Evolutionary conservation across 2,797 vertebrate genomes (phyloP).

Genomic region (Girardinus metallicus): DNA sequence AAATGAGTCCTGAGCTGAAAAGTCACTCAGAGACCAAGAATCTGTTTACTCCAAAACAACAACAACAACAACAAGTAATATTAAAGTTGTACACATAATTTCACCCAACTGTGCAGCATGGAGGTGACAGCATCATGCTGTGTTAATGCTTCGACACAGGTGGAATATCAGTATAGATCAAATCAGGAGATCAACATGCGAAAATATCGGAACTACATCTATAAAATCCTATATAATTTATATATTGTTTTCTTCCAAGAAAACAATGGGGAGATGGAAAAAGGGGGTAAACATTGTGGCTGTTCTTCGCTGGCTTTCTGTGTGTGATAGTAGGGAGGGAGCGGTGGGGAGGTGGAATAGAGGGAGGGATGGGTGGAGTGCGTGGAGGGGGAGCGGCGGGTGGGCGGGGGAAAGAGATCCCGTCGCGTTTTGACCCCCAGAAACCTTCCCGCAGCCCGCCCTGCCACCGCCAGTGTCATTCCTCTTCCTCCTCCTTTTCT

Average conservation of each 20-base stretch:
- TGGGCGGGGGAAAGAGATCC: constrained; percentile 77
- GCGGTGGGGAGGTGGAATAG: constrained; percentile 37
- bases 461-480: constrained; percentile 58
- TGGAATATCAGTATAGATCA: not conserved
- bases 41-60: not conserved
- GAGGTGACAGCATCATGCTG: not conserved
- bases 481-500: constrained; percentile 9
- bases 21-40: not conserved
- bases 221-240: too few relatives aligned
- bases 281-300: constrained; percentile 49
- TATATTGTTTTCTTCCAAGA: not conserved
- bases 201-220: not conserved
- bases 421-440: constrained; percentile 84
- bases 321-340: constrained; percentile 57
- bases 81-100: not conserved
- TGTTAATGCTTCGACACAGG: not conserved
- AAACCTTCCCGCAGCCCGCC: constrained; percentile 75
- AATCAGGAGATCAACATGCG: not conserved
- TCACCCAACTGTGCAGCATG: not conserved
- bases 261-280: constrained; percentile 45
- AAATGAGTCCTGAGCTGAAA: not conserved
- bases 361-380: constrained; percentile 26
- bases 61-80: not conserved
- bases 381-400: constrained; percentile 9
- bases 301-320: constrained; percentile 63